Evolutionary conservation across 92 coral and sea anemone species (phyloP).

Genomic region (Parazoanthus atlanticus): DNA sequence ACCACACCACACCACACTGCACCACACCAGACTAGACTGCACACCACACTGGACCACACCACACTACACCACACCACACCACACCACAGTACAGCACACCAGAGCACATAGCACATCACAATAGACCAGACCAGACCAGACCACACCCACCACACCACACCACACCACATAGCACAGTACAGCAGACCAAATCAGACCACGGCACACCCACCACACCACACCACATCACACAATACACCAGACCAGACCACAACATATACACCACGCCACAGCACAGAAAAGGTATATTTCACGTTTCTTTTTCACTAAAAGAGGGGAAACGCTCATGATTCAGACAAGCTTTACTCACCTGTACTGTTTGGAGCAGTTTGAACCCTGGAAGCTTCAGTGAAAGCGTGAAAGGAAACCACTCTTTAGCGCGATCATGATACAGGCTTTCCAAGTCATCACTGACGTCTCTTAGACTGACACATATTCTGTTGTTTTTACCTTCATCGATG

Average conservation of each 20-base stretch:
- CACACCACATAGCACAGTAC: background rate
- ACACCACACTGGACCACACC: background rate
- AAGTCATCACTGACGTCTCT: constrained; percentile 70
- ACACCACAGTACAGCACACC: background rate
- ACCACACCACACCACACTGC: background rate
- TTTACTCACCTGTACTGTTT: constrained; percentile 76
- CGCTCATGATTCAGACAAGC: background rate
- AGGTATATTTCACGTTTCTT: too few species aligned
- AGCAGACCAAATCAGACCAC: background rate
- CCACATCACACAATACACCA: too few species aligned
- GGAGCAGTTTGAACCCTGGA: constrained; percentile 68
- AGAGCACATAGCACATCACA: background rate
- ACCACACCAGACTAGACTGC: too few species aligned
- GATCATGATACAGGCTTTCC: constrained; percentile 72
- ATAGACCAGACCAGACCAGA: background rate
- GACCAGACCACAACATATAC: background rate
- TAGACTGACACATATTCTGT: constrained; percentile 34
- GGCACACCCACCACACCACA: background rate
- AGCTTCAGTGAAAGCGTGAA: constrained; percentile 75
- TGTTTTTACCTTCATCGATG: constrained; percentile 69
- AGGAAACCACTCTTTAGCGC: constrained; percentile 88
- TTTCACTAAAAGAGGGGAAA: too few species aligned
- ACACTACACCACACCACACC: background rate
- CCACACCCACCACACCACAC: background rate
- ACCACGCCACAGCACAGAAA: background rate